Evolutionary conservation across 1,140 invertebrate genomes (phyloP).

Genomic region (Zaprionus vittiger): DNA sequence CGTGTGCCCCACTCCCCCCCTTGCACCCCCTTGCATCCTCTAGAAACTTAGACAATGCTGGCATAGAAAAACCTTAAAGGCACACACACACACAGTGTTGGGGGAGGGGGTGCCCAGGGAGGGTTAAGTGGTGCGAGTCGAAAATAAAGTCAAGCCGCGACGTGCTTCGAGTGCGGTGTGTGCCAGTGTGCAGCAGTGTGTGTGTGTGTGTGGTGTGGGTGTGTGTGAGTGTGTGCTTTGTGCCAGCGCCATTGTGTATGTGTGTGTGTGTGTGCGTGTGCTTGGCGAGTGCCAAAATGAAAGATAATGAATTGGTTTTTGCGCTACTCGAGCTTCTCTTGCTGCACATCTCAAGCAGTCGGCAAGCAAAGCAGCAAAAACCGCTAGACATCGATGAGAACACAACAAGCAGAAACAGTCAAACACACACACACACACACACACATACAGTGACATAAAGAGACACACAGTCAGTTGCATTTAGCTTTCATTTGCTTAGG

Average conservation of each 20-base stretch:
- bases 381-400: constrained; percentile 38
- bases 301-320: constrained; percentile 80
- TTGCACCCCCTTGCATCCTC: constrained; percentile 1
- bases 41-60: constrained; percentile 58
- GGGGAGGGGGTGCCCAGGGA: constrained; percentile 8
- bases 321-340: constrained; percentile 29
- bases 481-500: constrained; percentile 18
- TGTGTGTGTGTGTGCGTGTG: constrained; percentile 15
- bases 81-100: background rate
- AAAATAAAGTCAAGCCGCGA: constrained; percentile 81
- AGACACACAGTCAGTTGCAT: constrained; percentile 9
- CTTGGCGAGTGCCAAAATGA: constrained; percentile 56
- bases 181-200: constrained; percentile 31
- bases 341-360: constrained; percentile 46
- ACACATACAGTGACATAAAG: background rate
- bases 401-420: constrained; percentile 17
- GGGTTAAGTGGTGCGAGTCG: constrained; percentile 52
- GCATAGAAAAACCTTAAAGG: constrained; percentile 74
- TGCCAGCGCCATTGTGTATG: constrained; percentile 45
- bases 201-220: constrained; percentile 7
- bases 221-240: constrained; percentile 16
- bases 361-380: constrained; percentile 36
- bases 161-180: constrained; percentile 70
- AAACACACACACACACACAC: background rate
- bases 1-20: constrained; percentile 11